phyloP scores from a whole-genome alignment of 2,888 invertebrate genomes.

The Tipula vernalis region DNA sequence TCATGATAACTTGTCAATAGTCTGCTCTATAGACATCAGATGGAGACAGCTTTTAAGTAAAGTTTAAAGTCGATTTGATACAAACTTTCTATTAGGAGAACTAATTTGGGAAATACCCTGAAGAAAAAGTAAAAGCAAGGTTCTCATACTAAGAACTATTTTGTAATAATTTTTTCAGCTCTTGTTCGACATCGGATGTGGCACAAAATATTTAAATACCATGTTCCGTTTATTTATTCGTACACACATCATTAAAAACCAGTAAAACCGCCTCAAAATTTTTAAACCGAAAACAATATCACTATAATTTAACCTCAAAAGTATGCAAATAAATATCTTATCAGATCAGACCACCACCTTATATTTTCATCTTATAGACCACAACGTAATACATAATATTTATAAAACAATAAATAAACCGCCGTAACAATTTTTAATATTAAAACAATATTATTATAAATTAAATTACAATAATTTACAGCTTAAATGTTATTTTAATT shows the following conservation, averaged over 20 bases:
- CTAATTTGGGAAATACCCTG: no score
- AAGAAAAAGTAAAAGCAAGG: no score
- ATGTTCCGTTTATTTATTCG: not conserved
- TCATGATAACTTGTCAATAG: no score
- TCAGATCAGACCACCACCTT: not conserved
- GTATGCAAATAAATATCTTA: not conserved
- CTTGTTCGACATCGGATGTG: not conserved
- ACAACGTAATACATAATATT: not conserved
- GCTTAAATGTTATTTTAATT: not conserved
- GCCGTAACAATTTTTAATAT: not conserved
- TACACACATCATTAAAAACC: not conserved
- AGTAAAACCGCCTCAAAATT: not conserved
- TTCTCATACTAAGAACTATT: no score
- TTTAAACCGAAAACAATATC: not conserved
- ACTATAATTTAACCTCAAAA: not conserved
- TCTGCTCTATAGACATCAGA: no score
- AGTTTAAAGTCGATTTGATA: no score
- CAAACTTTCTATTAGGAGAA: no score
- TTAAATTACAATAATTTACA: not conserved
- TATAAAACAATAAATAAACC: not conserved
- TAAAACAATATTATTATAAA: not conserved
- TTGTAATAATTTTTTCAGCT: not conserved
- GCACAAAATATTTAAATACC: not conserved
- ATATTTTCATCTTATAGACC: not conserved
- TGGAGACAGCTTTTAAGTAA: no score